A percentile compares a stretch with the other conserved stretches of the same genome.
Evolutionary conservation across 2,113 vertebrate genomes (phyloP).

Genomic region (Antennarius striatus): DNA sequence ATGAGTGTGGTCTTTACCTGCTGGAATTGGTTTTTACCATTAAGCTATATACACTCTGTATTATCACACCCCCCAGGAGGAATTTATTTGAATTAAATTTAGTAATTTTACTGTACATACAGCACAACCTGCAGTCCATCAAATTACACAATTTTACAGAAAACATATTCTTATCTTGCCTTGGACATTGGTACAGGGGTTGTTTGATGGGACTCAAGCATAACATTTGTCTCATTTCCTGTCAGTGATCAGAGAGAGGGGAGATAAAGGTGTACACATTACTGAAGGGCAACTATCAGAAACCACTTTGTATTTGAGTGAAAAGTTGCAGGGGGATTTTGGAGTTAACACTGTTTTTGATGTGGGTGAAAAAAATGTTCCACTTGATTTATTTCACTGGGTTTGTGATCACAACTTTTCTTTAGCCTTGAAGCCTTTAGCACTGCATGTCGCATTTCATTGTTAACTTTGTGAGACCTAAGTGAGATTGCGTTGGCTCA

Average conservation of each 20-base stretch:
- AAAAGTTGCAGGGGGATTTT: conserved; percentile 50
- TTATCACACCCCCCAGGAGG: too few species aligned
- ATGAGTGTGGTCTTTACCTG: too few species aligned
- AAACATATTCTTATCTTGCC: background rate
- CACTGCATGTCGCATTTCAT: conserved; percentile 53
- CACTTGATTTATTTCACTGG: conserved; percentile 52
- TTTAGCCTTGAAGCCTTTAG: conserved; percentile 52
- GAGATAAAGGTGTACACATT: conserved; percentile 9
- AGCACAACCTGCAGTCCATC: too few species aligned
- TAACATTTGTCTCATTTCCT: too few species aligned
- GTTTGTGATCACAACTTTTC: conserved; percentile 53
- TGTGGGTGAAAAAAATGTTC: conserved; percentile 61
- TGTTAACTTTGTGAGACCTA: conserved; percentile 65
- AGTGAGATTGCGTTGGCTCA: conserved; percentile 70
- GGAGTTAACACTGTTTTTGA: conserved; percentile 48
- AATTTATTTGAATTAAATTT: too few species aligned
- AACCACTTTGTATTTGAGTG: conserved; percentile 59
- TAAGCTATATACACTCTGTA: too few species aligned
- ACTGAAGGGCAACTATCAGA: conserved; percentile 30
- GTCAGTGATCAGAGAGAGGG: too few species aligned
- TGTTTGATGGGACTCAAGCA: too few species aligned
- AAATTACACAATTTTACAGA: background rate
- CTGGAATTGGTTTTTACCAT: too few species aligned
- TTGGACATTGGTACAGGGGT: background rate
- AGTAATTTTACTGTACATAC: too few species aligned